These are phyloP conservation scores for Carassius carassius DNA, from an alignment of 2,113 vertebrate genomes.

Conservation along the genomic window DNA sequence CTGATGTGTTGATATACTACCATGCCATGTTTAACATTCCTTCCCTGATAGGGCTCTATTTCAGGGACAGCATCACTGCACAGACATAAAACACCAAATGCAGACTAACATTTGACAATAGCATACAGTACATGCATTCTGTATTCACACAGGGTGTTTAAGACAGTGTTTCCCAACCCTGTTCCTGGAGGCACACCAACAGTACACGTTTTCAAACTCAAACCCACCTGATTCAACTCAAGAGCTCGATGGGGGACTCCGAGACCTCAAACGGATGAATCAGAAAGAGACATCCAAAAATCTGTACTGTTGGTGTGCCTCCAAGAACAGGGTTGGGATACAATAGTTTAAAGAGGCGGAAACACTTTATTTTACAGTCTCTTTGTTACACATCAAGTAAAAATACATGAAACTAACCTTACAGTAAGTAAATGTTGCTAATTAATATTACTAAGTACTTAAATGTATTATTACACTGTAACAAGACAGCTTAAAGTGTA, in stretches of 20 bases:
- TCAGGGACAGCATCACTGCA: conserved; percentile 10
- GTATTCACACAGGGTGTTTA: background rate
- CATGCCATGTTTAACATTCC: conserved; percentile 43
- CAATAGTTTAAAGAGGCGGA: background rate
- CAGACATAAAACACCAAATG: conserved; percentile 4
- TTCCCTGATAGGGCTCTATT: conserved; percentile 26
- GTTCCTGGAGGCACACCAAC: background rate
- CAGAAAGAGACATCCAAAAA: background rate
- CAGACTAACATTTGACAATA: conserved; percentile 30
- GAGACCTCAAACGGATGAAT: background rate
- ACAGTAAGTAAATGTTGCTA: too few species aligned
- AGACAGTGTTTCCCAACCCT: background rate
- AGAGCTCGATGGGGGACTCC: background rate
- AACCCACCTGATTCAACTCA: background rate
- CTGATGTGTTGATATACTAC: conserved; percentile 22
- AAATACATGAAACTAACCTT: too few species aligned
- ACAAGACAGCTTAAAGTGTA: too few species aligned
- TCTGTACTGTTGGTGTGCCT: background rate
- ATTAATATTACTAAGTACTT: too few species aligned
- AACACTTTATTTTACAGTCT: background rate
- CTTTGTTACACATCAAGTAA: background rate
- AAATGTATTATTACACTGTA: too few species aligned
- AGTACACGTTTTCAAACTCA: background rate
- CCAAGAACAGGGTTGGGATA: background rate
- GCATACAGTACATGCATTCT: background rate